Base-by-base conservation (phyloP, 2,113 vertebrate species). In the Microtus ochrogaster region DNA sequence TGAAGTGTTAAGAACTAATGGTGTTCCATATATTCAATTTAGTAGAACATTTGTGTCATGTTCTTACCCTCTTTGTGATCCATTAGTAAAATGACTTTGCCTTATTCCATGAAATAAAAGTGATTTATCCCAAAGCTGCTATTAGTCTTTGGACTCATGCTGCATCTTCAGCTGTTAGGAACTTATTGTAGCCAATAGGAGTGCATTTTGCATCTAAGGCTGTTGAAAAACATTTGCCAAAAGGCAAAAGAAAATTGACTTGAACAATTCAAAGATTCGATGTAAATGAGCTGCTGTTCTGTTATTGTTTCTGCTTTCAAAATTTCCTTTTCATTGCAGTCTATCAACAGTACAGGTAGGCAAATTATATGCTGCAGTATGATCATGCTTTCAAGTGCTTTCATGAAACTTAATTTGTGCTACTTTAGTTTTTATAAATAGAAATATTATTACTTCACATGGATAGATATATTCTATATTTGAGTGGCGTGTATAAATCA, bases 191-290 rank as follows among this genome's bases (percentile, higher is more conserved):
- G 58, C 39, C 92, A 97, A 95, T 95, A 84, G 12, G 94, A 82
- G 94, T 61, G 3, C 70, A 97, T 92, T 97, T 39, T 91, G 13
- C 36, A 33, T 96, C 41, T 21, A 79, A 97, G 90, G 16, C 39
- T 68, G 28, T 93, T 93, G 66, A 94, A 92, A 95, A 95, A 47
- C 58, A 49, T 86, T 97, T 96, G 26, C 90, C 44, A 36, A 84
- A 96, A 98, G 78, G 79, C 72, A 96, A 96, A 97, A 96, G 81
- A 98, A 98, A 98, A 97, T 94, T 33, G 70, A 92, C 61, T 97
- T 63, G 52, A 94, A 84, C 91, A 94, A 95, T 94, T 92, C 68
- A 96, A 96, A 97, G 36, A 81, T 88, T 85, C 33, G 16, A 83
- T 65, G 81, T 90, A 97, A 98, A 97, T 94, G 70, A 98, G 36